Conservation (phyloP, 2,888 invertebrate genomes). For the Acrocyrtus sp. region DNA sequence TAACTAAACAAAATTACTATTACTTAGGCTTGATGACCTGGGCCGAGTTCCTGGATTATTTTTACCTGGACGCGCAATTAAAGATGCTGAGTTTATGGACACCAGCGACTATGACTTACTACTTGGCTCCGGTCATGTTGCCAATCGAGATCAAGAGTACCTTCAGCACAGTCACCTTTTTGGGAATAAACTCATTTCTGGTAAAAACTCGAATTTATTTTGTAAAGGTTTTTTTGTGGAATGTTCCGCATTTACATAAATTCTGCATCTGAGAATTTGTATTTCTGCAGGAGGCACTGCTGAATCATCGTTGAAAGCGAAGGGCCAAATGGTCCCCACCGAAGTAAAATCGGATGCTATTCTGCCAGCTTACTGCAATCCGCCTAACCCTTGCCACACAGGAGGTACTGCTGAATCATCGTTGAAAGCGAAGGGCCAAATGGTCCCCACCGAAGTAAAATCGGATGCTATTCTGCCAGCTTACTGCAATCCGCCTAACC, state of each 20-base stretch:
- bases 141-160: constrained; percentile 87
- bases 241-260: too few relatives aligned
- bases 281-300: constrained; percentile 22
- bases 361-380: constrained; percentile 95
- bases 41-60: constrained; percentile 48
- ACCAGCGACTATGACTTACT: constrained; percentile 78
- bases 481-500: constrained; percentile 97
- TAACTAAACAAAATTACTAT: not conserved
- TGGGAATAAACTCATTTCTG: constrained; percentile 72
- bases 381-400: constrained; percentile 93
- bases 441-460: constrained; percentile 80
- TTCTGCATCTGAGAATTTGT: not conserved
- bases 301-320: constrained; percentile 39
- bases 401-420: constrained; percentile 33
- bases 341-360: constrained; percentile 91
- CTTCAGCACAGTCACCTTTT: constrained; percentile 83
- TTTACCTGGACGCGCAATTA: constrained; percentile 57
- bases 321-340: constrained; percentile 71
- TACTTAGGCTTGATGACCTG: constrained; percentile 50
- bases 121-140: constrained; percentile 77
- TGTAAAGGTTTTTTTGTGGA: too few relatives aligned
- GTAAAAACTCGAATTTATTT: constrained; percentile 62
- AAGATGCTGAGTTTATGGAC: constrained; percentile 60
- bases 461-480: constrained; percentile 93
- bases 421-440: constrained; percentile 66